These are phyloP conservation scores for Masnerella sp. DNA, from an alignment of 2,888 invertebrate genomes.

Conservation along the genomic window DNA sequence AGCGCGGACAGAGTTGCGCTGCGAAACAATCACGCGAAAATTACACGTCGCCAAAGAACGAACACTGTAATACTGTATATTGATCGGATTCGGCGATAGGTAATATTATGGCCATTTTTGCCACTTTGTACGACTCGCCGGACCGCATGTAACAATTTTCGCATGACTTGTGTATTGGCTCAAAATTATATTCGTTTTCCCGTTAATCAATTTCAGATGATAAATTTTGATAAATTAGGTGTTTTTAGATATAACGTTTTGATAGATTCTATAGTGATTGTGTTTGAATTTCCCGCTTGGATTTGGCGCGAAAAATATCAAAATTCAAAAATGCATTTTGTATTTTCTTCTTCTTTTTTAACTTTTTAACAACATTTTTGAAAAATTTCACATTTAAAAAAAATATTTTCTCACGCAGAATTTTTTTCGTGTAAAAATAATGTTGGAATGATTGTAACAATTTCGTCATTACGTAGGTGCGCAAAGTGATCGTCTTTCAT, in stretches of 20 bases:
- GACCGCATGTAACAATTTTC: slow-evolving; percentile 31
- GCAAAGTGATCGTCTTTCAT: slow-evolving; percentile 22
- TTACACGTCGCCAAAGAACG: slow-evolving; percentile 28
- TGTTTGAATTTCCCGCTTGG: no score
- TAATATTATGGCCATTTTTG: slow-evolving; percentile 38
- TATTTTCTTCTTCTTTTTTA: no score
- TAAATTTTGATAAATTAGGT: no score
- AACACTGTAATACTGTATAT: slow-evolving; percentile 35
- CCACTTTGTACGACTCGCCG: slow-evolving; percentile 23
- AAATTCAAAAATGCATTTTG: no score
- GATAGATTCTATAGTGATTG: no score
- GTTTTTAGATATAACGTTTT: no score
- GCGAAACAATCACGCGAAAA: slow-evolving; percentile 45
- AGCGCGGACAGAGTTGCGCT: slow-evolving; percentile 26
- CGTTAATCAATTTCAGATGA: background rate
- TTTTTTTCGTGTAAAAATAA: slow-evolving; percentile 2
- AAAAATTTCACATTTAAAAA: no score
- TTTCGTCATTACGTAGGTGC: slow-evolving; percentile 45
- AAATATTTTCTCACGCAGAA: no score
- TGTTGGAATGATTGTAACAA: no score
- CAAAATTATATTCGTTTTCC: slow-evolving; percentile 21
- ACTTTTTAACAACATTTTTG: no score
- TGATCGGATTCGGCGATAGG: slow-evolving; percentile 35
- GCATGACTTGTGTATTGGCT: slow-evolving; percentile 30
- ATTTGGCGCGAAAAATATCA: no score